A percentile compares a stretch with the other conserved stretches of the same genome.
Evolutionary conservation across 2,797 vertebrate species (phyloP).

Genomic region (Eremophila alpestris): DNA sequence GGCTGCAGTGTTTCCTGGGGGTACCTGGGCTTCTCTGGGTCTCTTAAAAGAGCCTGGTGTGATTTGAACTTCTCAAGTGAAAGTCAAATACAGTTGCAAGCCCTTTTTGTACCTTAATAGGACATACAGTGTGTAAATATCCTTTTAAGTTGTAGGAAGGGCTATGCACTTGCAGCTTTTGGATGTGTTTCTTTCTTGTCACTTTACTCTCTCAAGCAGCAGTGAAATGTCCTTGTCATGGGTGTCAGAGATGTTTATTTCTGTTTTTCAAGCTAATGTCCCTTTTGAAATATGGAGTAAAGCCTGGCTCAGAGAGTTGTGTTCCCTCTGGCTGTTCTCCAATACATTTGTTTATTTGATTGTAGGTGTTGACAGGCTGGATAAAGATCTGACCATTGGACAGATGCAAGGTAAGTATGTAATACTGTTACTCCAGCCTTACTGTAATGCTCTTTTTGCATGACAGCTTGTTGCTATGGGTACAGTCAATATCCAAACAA

Average conservation of each 20-base stretch:
- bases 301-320: background rate
- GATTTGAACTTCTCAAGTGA: background rate
- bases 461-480: background rate
- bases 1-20: background rate
- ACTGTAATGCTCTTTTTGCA: background rate
- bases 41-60: rapidly evolving
- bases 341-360: background rate
- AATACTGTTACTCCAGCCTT: background rate
- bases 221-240: background rate
- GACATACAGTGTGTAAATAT: background rate
- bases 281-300: background rate
- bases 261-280: background rate
- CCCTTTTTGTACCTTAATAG: background rate
- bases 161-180: background rate
- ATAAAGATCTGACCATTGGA: conserved; percentile 99
- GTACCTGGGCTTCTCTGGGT: background rate
- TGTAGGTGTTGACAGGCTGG: conserved; percentile 94
- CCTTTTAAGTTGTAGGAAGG: background rate
- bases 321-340: background rate
- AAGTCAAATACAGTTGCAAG: background rate
- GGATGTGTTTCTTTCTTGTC: background rate
- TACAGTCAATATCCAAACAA: background rate
- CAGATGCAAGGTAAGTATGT: conserved; percentile 94
- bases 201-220: background rate
- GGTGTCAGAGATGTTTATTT: background rate